A percentile compares a stretch with the other conserved stretches of the same genome.
These are phyloP conservation scores for Enchytraeus crypticus DNA, from an alignment of 2,888 invertebrate species.

Conservation along the genomic window DNA sequence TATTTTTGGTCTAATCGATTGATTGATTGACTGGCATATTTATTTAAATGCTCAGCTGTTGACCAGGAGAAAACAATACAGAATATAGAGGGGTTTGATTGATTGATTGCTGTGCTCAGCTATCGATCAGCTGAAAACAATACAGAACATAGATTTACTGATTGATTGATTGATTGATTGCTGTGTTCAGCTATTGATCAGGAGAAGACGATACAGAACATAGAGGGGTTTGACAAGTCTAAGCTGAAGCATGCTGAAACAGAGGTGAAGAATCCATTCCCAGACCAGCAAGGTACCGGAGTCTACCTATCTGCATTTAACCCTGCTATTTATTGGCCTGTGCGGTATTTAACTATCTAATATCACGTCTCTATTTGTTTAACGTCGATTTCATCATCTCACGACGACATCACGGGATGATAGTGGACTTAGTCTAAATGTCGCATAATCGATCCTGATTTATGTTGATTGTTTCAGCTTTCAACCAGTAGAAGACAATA, in stretches of 20 bases:
- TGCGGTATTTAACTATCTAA: no score
- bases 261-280: conserved; percentile 20
- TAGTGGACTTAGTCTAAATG: no score
- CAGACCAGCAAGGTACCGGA: conserved; percentile 15
- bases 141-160: not conserved
- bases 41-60: not conserved
- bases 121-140: not conserved
- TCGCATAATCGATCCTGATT: no score
- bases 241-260: conserved; percentile 20
- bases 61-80: not conserved
- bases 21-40: not conserved
- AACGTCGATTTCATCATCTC: no score
- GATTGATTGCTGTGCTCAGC: not conserved
- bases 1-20: not conserved
- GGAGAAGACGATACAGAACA: conserved; percentile 24
- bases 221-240: conserved; percentile 22
- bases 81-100: not conserved
- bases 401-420: no score
- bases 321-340: no score
- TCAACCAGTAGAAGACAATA: no score
- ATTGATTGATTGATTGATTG: not conserved
- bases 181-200: conserved; percentile 12
- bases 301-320: not conserved
- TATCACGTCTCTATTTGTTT: no score
- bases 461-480: no score